Conservation (phyloP, 1,140 invertebrate genomes). For the Drosophila sturtevanti region DNA sequence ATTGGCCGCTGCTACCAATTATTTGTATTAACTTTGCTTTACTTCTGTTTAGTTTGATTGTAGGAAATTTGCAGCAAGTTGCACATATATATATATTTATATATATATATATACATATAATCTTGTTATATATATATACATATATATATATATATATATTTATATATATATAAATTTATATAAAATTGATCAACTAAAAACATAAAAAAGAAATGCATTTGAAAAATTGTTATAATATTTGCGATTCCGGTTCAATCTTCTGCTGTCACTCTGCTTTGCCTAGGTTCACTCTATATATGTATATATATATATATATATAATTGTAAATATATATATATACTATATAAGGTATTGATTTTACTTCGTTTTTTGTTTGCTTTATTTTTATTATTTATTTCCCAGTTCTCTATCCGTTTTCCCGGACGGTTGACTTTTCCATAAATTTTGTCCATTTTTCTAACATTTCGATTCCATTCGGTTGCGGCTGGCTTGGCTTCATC, state of each 20-base stretch:
- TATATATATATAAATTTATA: background rate
- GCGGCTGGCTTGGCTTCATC: constrained; percentile 1
- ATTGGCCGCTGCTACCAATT: constrained; percentile 18
- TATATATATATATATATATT: constrained; percentile 1
- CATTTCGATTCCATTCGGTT: background rate
- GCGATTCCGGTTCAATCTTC: background rate
- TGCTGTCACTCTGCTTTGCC: background rate
- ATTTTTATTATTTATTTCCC: background rate
- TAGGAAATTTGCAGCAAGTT: constrained; percentile 63
- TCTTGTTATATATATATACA: too few relatives aligned
- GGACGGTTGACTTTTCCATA: background rate
- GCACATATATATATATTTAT: constrained; percentile 33
- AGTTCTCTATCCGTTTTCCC: background rate
- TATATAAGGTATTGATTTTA: too few relatives aligned
- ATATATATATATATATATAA: background rate
- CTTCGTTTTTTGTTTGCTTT: background rate
- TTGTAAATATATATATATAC: background rate
- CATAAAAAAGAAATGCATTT: constrained; percentile 13
- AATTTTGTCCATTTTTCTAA: background rate
- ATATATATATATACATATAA: constrained; percentile 1
- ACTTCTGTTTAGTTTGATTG: constrained; percentile 45
- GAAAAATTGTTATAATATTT: background rate
- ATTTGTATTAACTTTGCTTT: constrained; percentile 13
- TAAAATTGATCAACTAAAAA: constrained; percentile 8
- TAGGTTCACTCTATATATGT: background rate